Conservation (phyloP, 2,888 invertebrate genomes). For the Oeneis ivallda region DNA sequence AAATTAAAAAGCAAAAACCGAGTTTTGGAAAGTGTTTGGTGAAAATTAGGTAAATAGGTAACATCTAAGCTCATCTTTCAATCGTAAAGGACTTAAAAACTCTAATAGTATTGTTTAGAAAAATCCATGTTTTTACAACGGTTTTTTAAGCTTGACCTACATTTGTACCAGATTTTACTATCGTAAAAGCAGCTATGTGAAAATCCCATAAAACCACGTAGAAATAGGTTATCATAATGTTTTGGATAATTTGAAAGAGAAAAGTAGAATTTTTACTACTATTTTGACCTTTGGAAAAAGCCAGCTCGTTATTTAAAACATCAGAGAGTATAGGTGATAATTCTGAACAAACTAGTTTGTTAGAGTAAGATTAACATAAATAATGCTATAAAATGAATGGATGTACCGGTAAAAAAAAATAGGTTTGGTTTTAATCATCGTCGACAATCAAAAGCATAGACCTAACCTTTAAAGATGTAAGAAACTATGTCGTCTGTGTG, state of each 20-base stretch:
- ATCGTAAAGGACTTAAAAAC: neutral
- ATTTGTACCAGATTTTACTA: constrained; percentile 26
- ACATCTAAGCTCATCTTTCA: neutral
- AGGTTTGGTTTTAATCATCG: too few relatives aligned
- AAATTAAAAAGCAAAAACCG: too few relatives aligned
- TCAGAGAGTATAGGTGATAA: neutral
- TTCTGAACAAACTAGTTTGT: too few relatives aligned
- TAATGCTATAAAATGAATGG: too few relatives aligned
- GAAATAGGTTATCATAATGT: constrained; percentile 32
- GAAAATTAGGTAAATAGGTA: neutral
- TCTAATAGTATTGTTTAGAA: neutral
- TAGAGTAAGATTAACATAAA: too few relatives aligned
- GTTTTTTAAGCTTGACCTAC: constrained; percentile 31
- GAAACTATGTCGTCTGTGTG: too few relatives aligned
- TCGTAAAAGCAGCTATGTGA: constrained; percentile 26
- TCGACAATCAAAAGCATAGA: too few relatives aligned
- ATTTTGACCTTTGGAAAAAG: constrained; percentile 16
- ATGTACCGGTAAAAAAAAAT: too few relatives aligned
- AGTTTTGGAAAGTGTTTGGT: too few relatives aligned
- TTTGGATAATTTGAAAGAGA: constrained; percentile 7
- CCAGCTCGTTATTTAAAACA: neutral
- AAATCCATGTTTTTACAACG: constrained; percentile 6
- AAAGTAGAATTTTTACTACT: constrained; percentile 11
- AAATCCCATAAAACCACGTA: constrained; percentile 25
- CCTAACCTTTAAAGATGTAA: too few relatives aligned